Percentiles rank a stretch among this genome's conserved stretches.
phyloP scores from a whole-genome alignment of 2,797 vertebrate species.

The Rhinoraja longicauda region DNA sequence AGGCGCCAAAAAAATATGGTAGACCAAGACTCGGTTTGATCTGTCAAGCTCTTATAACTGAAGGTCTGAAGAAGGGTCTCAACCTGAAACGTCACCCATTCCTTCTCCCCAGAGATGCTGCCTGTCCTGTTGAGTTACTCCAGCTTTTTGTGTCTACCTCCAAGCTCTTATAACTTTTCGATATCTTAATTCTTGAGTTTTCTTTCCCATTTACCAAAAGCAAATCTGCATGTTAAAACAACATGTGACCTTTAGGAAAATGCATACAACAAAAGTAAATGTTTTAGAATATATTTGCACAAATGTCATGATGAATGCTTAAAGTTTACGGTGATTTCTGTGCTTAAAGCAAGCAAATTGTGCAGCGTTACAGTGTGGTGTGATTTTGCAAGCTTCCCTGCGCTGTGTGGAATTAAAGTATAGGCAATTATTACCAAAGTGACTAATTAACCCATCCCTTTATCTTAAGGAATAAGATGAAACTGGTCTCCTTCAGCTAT shows the following conservation, averaged over 20 bases:
- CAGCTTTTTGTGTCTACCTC: no score
- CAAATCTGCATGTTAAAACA: not conserved
- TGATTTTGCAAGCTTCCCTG: not conserved
- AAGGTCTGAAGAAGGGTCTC: no score
- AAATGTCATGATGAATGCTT: not conserved
- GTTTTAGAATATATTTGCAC: not conserved
- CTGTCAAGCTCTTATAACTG: no score
- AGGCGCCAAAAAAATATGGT: no score
- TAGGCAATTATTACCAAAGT: not conserved
- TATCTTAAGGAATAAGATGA: not conserved
- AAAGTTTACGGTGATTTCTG: not conserved
- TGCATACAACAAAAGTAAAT: not conserved
- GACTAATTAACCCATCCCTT: not conserved
- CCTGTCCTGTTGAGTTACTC: no score
- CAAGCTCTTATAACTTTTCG: not conserved
- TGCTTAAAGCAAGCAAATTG: not conserved
- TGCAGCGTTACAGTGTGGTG: not conserved
- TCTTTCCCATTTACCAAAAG: not conserved
- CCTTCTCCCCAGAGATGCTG: no score
- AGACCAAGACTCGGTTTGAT: not conserved
- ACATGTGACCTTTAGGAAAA: constrained; percentile 6
- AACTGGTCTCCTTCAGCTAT: not conserved
- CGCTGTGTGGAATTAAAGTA: not conserved
- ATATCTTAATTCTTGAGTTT: not conserved
- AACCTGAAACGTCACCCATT: no score